These are phyloP conservation scores for Zosterops borbonicus DNA, from an alignment of 2,113 vertebrate species.

Conservation along the genomic window DNA sequence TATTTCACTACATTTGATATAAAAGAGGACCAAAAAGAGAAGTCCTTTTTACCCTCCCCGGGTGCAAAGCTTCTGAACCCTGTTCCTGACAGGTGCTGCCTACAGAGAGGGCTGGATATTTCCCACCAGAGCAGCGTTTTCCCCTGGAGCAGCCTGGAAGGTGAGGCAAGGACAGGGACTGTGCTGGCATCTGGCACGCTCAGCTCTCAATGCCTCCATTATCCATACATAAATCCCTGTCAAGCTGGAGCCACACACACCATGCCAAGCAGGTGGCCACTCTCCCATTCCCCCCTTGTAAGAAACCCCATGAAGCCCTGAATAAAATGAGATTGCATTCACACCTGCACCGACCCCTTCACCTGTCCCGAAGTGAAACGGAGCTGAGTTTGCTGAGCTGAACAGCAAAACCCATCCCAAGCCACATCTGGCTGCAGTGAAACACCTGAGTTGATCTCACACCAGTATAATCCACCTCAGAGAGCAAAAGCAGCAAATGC, in stretches of 20 bases:
- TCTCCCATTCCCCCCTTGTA: not conserved
- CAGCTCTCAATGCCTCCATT: not conserved
- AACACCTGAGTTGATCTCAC: not conserved
- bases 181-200: not conserved
- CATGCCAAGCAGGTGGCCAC: not conserved
- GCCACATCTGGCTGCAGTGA: not conserved
- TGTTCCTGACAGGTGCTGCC: not conserved
- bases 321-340: not conserved
- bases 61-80: rapidly evolving
- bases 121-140: not conserved
- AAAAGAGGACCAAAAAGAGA: not conserved
- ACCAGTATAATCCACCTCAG: not conserved
- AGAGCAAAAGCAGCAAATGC: not conserved
- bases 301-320: not conserved
- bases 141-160: not conserved
- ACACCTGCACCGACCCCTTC: not conserved
- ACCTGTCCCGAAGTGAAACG: rapidly evolving
- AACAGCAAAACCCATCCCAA: not conserved
- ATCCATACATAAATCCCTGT: not conserved
- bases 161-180: not conserved
- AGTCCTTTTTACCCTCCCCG: rapidly evolving
- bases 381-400: not conserved
- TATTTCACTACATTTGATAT: not conserved
- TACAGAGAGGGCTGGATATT: not conserved
- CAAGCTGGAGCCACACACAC: not conserved